These are phyloP conservation scores for Passerculus sandwichensis DNA, from an alignment of 2,797 vertebrate species.

Conservation along the genomic window DNA sequence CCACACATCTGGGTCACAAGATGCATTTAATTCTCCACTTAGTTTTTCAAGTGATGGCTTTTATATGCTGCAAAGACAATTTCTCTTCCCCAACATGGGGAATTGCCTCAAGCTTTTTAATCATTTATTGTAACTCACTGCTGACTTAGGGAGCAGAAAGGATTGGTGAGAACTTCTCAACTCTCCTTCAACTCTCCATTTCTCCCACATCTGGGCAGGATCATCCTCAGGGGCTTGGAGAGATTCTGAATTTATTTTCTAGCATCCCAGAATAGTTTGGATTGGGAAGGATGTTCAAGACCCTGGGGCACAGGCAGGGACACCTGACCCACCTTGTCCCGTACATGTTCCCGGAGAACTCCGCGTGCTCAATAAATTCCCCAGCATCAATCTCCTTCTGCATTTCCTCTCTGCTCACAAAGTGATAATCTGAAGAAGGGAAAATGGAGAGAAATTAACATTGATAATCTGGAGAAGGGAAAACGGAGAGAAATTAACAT, in stretches of 20 bases:
- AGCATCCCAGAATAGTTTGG: not conserved
- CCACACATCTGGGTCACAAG: not conserved
- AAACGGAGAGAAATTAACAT: not conserved
- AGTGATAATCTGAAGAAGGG: constrained; percentile 89
- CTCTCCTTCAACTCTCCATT: not conserved
- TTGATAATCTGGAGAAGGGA: not conserved
- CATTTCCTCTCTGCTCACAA: constrained; percentile 90
- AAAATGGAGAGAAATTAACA: not conserved
- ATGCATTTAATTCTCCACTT: not conserved
- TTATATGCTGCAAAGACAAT: rapidly evolving
- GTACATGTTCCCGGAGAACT: constrained; percentile 94
- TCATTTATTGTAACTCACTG: not conserved
- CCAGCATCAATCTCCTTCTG: constrained; percentile 82
- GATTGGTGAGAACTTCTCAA: not conserved
- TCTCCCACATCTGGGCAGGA: not conserved
- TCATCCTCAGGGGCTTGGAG: not conserved
- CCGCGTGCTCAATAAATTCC: constrained; percentile 91
- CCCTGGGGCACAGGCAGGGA: not conserved
- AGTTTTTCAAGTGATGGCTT: not conserved
- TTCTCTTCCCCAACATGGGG: rapidly evolving
- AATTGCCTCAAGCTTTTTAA: not conserved
- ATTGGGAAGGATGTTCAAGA: not conserved
- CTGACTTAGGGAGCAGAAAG: not conserved
- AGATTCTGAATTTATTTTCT: not conserved
- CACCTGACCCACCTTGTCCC: constrained; percentile 87